Percentiles rank a stretch among this genome's conserved stretches.
phyloP scores from a whole-genome alignment of 2,113 vertebrate species.

The Piprites chloris region DNA sequence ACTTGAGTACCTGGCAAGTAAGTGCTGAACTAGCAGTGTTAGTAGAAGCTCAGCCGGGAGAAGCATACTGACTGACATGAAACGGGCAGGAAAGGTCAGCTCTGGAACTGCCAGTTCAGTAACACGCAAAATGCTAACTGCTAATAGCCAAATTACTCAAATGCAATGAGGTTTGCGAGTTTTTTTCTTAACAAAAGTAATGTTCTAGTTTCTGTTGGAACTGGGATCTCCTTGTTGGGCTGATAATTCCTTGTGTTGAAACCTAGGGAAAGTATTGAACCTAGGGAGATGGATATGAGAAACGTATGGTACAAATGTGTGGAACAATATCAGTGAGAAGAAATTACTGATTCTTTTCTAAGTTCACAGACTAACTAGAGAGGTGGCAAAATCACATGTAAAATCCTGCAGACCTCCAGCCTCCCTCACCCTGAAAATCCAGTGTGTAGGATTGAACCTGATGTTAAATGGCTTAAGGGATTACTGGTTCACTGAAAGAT shows the following conservation, averaged over 20 bases:
- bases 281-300: neutral
- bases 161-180: neutral
- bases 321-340: neutral
- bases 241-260: neutral
- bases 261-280: neutral
- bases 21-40: neutral
- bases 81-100: neutral
- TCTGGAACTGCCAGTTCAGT: neutral
- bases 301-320: neutral
- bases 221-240: neutral
- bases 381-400: conserved; percentile 19
- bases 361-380: neutral
- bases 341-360: neutral
- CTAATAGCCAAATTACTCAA: neutral
- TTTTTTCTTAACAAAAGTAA: neutral
- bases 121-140: neutral
- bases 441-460: conserved; percentile 31
- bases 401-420: conserved; percentile 18
- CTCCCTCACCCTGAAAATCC: conserved; percentile 2
- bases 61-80: neutral
- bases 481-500: conserved; percentile 34
- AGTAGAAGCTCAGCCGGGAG: neutral
- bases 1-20: neutral
- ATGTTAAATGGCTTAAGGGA: conserved; percentile 58
- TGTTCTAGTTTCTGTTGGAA: neutral